phyloP scores from a whole-genome alignment of 2,888 invertebrate species.

The Peribatodes rhomboidaria region DNA sequence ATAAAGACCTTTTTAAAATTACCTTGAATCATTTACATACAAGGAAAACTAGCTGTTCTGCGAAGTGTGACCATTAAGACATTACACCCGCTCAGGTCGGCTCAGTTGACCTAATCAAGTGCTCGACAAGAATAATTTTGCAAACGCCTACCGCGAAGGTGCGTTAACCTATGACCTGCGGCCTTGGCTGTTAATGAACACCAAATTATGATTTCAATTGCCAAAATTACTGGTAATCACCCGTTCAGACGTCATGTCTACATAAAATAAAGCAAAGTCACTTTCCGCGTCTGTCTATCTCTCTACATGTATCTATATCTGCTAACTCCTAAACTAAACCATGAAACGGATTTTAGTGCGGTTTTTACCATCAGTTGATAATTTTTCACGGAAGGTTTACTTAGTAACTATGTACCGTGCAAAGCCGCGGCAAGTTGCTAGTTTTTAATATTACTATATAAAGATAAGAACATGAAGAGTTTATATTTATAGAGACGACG shows the following conservation, averaged over 20 bases:
- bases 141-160: constrained; percentile 42
- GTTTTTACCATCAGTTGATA: too few species aligned
- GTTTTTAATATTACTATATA: too few species aligned
- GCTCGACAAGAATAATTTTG: constrained; percentile 41
- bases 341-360: too few species aligned
- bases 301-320: too few species aligned
- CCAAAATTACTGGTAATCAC: constrained; percentile 3
- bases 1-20: background rate
- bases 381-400: too few species aligned
- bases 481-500: background rate
- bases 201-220: constrained; percentile 5
- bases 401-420: too few species aligned
- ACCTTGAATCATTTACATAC: constrained; percentile 27
- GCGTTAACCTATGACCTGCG: constrained; percentile 35
- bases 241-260: background rate
- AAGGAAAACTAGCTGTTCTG: constrained; percentile 32
- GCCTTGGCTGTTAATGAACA: constrained; percentile 9
- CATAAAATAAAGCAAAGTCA: too few species aligned
- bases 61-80: constrained; percentile 33
- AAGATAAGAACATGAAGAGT: background rate
- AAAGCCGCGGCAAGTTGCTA: too few species aligned
- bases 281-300: too few species aligned
- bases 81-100: constrained; percentile 36
- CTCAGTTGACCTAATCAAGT: constrained; percentile 47
- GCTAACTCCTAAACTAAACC: too few species aligned